Percentiles rank a stretch among this genome's conserved stretches.
These are phyloP conservation scores for Cheilosia grossa DNA, from an alignment of 2,888 invertebrate species.

Conservation along the genomic window DNA sequence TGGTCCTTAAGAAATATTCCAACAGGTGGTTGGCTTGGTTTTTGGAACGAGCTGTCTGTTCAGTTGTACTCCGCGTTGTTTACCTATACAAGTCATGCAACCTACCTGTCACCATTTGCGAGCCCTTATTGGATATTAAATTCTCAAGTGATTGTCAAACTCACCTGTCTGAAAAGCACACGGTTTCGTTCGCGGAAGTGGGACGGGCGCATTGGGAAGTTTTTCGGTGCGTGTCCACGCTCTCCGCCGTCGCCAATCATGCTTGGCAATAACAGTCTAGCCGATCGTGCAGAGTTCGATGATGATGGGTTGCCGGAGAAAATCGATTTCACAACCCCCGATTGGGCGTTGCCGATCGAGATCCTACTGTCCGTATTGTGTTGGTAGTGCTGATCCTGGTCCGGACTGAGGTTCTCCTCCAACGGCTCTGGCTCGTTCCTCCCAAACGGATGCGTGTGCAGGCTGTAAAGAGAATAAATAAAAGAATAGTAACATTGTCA, in stretches of 20 bases:
- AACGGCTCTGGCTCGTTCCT: constrained; percentile 76
- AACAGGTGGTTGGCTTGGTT: too few species aligned
- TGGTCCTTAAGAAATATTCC: too few species aligned
- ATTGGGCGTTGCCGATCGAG: constrained; percentile 75
- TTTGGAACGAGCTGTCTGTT: too few species aligned
- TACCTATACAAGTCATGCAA: too few species aligned
- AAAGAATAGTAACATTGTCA: too few species aligned
- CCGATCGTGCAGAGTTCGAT: constrained; percentile 64
- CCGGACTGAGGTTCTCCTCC: constrained; percentile 80
- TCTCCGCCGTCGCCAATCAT: constrained; percentile 55
- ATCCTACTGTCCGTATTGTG: constrained; percentile 74
- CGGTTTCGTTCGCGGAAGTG: constrained; percentile 82
- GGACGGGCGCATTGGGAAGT: constrained; percentile 79
- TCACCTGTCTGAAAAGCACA: constrained; percentile 79
- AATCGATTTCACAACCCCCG: constrained; percentile 52
- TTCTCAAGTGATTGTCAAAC: neutral
- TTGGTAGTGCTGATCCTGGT: constrained; percentile 74
- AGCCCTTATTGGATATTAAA: too few species aligned
- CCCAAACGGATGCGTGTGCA: constrained; percentile 67
- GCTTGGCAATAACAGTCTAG: constrained; percentile 71
- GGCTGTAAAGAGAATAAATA: neutral
- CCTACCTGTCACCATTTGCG: too few species aligned
- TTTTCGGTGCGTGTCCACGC: constrained; percentile 72
- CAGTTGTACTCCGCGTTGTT: too few species aligned
- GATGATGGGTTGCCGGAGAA: constrained; percentile 68